Conservation (phyloP, 2,888 invertebrate genomes). For the Cheilosia pagana region DNA sequence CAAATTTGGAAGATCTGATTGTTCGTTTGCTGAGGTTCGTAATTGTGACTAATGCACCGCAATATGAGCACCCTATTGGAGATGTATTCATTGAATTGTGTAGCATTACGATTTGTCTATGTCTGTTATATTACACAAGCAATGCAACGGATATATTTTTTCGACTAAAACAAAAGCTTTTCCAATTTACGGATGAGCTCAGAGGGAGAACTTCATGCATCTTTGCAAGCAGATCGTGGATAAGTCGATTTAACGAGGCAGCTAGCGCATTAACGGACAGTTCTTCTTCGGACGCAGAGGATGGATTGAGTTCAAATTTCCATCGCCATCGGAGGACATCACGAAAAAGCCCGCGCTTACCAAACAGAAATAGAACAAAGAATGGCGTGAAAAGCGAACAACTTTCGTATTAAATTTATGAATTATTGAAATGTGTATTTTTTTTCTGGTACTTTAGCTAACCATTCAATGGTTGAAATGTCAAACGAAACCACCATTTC, state of each 20-base stretch:
- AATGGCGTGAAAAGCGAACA: background rate
- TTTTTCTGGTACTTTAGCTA: too few relatives aligned
- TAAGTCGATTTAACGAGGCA: background rate
- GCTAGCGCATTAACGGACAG: background rate
- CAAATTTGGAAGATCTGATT: constrained; percentile 47
- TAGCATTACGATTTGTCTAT: background rate
- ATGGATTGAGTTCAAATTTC: background rate
- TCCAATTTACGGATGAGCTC: background rate
- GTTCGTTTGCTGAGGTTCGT: constrained; percentile 1
- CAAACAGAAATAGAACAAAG: background rate
- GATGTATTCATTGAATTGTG: constrained; percentile 7
- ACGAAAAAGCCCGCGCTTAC: background rate
- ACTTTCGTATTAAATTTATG: background rate
- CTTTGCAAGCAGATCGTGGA: constrained; percentile 2
- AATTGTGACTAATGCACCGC: background rate
- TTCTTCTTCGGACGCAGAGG: background rate
- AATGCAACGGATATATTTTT: constrained; percentile 36
- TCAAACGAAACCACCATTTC: too few relatives aligned
- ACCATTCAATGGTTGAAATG: too few relatives aligned
- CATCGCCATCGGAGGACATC: background rate
- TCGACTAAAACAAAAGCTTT: background rate
- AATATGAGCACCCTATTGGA: background rate
- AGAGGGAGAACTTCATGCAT: constrained; percentile 1
- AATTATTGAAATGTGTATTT: background rate
- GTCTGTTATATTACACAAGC: constrained; percentile 22